Evolutionary conservation across 2,113 vertebrate genomes (phyloP).

Genomic region (Lamprotornis superbus): DNA sequence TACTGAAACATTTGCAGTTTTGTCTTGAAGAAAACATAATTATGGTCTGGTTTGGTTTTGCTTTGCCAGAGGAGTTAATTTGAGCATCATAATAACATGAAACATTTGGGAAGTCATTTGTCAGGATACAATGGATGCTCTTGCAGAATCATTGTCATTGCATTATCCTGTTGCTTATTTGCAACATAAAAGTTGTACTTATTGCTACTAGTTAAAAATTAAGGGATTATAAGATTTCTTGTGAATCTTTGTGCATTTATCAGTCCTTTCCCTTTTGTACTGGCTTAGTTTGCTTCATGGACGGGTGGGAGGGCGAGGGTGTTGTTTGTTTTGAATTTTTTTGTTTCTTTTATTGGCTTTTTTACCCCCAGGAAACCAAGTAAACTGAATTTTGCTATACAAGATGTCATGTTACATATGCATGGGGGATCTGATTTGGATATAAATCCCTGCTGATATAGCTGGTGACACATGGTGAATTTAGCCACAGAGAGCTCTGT

Average conservation of each 20-base stretch:
- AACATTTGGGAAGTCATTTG: not conserved
- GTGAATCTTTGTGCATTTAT: not conserved
- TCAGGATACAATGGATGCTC: not conserved
- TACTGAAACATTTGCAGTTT: not conserved
- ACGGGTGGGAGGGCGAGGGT: fast-evolving
- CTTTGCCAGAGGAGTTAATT: not conserved
- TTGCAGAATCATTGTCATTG: not conserved
- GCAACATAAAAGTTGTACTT: not conserved
- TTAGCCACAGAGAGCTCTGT: not conserved
- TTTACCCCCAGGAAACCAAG: not conserved
- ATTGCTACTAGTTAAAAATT: not conserved
- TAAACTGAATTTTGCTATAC: not conserved
- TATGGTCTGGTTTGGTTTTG: not conserved
- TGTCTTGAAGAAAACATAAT: not conserved
- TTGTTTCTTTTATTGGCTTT: not conserved
- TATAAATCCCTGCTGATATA: not conserved
- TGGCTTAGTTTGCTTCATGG: not conserved
- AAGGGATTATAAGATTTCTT: not conserved
- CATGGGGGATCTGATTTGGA: not conserved
- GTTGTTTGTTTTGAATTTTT: not conserved
- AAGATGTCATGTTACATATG: not conserved
- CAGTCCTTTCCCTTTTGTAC: not conserved
- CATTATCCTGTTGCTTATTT: not conserved
- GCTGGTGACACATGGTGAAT: not conserved
- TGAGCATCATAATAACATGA: not conserved